These are phyloP conservation scores for Pterostichus niger DNA, from an alignment of 2,888 invertebrate species.

Conservation along the genomic window DNA sequence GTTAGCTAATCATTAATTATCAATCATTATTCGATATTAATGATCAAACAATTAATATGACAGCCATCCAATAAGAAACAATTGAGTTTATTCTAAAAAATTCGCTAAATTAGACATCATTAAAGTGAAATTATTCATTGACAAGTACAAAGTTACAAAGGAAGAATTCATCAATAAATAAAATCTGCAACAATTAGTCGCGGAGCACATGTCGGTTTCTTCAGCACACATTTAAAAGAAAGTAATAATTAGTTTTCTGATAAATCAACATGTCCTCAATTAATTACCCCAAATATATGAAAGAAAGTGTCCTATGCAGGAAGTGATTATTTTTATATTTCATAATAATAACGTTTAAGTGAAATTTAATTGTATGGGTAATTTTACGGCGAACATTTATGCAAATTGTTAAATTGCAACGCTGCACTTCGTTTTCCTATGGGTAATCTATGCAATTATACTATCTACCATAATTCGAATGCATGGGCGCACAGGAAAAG, in stretches of 20 bases:
- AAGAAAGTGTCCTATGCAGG: conserved; percentile 61
- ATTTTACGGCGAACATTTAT: conserved; percentile 52
- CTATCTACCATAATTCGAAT: conserved; percentile 31
- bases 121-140: conserved; percentile 36
- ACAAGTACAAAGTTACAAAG: conserved; percentile 10
- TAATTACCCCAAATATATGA: conserved; percentile 12
- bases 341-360: conserved; percentile 62
- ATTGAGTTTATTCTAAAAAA: conserved; percentile 14
- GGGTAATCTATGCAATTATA: conserved; percentile 47
- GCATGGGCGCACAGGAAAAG: neutral
- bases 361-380: conserved; percentile 58
- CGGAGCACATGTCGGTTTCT: conserved; percentile 1
- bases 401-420: conserved; percentile 60
- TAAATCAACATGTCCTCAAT: conserved; percentile 25
- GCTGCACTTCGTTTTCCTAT: conserved; percentile 4
- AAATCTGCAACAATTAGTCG: conserved; percentile 34
- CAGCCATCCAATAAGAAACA: conserved; percentile 33
- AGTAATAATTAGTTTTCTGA: conserved; percentile 33
- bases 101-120: conserved; percentile 6
- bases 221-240: conserved; percentile 31
- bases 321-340: conserved; percentile 61
- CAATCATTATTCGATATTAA: conserved; percentile 46
- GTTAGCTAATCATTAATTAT: conserved; percentile 31
- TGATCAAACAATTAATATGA: conserved; percentile 29
- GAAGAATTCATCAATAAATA: conserved; percentile 7